Evolutionary conservation across 2,888 invertebrate genomes (phyloP).

Genomic region (Keiferia lycopersicella): DNA sequence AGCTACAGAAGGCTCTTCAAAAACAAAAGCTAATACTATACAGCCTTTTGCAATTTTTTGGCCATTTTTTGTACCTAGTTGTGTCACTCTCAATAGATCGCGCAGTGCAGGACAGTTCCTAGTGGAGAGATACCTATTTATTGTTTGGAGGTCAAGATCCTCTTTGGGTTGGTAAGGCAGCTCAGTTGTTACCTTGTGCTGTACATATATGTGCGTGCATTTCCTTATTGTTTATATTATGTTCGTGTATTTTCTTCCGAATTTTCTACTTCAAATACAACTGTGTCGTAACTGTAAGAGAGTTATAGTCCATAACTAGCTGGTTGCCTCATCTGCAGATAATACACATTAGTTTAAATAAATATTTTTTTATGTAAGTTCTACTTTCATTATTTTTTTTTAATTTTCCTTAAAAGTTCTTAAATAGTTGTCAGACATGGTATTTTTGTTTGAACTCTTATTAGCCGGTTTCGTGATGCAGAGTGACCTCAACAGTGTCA

Average conservation of each 20-base stretch:
- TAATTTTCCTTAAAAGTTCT: not conserved
- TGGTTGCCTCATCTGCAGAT: conserved; percentile 6
- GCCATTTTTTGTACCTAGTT: too few species aligned
- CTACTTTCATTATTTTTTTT: not conserved
- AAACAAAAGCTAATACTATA: too few species aligned
- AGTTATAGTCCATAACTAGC: not conserved
- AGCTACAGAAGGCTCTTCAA: too few species aligned
- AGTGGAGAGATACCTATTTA: too few species aligned
- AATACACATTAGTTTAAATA: conserved; percentile 1
- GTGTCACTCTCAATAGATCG: too few species aligned
- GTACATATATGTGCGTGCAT: too few species aligned
- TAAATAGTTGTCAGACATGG: not conserved
- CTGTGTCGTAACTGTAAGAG: not conserved
- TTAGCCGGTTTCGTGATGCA: not conserved
- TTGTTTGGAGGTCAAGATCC: too few species aligned
- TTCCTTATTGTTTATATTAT: not conserved
- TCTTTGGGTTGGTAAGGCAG: too few species aligned
- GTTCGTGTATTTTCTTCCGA: not conserved
- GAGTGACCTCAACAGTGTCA: not conserved
- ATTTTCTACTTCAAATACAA: not conserved
- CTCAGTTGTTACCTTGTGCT: not conserved
- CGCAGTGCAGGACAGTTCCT: too few species aligned
- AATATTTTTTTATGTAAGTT: not conserved
- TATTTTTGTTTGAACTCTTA: not conserved
- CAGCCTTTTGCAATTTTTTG: too few species aligned